A percentile compares a stretch with the other conserved stretches of the same genome.
Conservation (phyloP, 2,797 vertebrate genomes). For the Gastrophryne carolinensis region DNA sequence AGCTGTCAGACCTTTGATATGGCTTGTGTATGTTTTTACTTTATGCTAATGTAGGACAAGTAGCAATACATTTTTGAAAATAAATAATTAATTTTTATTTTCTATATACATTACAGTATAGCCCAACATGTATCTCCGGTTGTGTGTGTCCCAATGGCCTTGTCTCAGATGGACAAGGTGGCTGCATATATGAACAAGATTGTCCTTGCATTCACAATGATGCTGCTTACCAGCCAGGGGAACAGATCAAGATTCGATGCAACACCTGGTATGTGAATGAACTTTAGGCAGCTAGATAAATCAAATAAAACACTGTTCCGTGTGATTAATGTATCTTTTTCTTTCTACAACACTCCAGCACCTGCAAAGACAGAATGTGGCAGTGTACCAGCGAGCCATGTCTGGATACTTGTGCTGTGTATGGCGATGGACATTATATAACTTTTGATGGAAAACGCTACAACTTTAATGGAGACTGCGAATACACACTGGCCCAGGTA, state of each 20-base stretch:
- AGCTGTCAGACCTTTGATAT: slow-evolving; percentile 86
- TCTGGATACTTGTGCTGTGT: slow-evolving; percentile 79
- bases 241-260: slow-evolving; percentile 79
- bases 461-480: slow-evolving; percentile 84
- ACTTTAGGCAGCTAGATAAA: background rate
- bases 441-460: slow-evolving; percentile 90
- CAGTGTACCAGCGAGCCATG: slow-evolving; percentile 78
- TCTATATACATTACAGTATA: slow-evolving; percentile 73
- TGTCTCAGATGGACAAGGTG: slow-evolving; percentile 74
- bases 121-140: slow-evolving; percentile 80
- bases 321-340: background rate
- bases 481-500: slow-evolving; percentile 90
- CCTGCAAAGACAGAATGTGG: slow-evolving; percentile 78
- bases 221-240: slow-evolving; percentile 71
- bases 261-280: slow-evolving; percentile 83
- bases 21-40: slow-evolving; percentile 78
- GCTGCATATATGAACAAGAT: slow-evolving; percentile 69
- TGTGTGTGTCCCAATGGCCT: slow-evolving; percentile 83
- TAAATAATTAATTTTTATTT: slow-evolving; percentile 38
- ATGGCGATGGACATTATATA: slow-evolving; percentile 87
- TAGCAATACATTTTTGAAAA: too few relatives aligned
- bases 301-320: background rate
- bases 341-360: slow-evolving; percentile 66
- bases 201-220: slow-evolving; percentile 89
- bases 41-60: too few relatives aligned